Conservation (phyloP, 2,113 vertebrate species). For the Chauna torquata region DNA sequence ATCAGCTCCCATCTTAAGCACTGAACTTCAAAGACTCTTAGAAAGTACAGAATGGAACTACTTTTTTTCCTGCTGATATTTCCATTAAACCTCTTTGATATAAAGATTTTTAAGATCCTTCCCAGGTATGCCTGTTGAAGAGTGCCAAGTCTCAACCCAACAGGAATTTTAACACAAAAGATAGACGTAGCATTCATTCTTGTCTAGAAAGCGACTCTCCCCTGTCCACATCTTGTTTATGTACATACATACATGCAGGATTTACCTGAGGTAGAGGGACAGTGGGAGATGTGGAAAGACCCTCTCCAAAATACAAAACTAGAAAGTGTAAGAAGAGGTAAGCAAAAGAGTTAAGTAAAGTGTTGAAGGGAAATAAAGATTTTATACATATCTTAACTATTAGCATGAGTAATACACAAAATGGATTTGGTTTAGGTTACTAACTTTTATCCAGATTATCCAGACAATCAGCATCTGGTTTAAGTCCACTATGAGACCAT, state of each 20-base stretch:
- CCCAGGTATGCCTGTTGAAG: background rate
- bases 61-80: background rate
- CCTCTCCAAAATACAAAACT: background rate
- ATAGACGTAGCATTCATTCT: background rate
- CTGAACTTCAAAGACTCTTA: background rate
- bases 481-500: slow-evolving; percentile 55
- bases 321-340: background rate
- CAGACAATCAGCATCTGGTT: slow-evolving; percentile 58
- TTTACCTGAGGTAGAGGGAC: background rate
- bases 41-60: background rate
- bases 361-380: background rate
- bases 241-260: background rate
- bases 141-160: background rate
- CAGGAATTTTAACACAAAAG: background rate
- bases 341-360: background rate
- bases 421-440: slow-evolving; percentile 67
- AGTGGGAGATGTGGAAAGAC: background rate
- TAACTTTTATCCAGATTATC: slow-evolving; percentile 71
- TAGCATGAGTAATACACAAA: slow-evolving; percentile 55
- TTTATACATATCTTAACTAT: background rate
- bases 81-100: background rate
- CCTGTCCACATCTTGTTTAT: background rate
- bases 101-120: background rate
- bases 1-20: background rate
- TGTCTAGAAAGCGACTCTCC: background rate